Percentiles rank a stretch among this genome's conserved stretches.
phyloP scores from a whole-genome alignment of 2,797 vertebrate species.

The Mastacembelus armatus region DNA sequence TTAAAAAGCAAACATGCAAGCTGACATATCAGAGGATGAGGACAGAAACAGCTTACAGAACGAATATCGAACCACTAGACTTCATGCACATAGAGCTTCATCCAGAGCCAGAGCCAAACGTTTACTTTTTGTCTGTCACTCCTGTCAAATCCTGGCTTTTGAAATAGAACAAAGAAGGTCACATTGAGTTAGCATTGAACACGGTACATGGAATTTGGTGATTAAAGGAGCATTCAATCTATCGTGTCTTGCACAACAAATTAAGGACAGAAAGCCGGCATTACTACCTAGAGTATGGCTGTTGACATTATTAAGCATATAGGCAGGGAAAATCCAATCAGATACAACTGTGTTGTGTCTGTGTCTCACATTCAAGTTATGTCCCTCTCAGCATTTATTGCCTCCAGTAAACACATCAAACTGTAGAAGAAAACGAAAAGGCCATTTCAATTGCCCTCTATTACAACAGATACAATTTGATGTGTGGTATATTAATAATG shows the following conservation, averaged over 20 bases:
- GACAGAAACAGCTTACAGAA: conserved; percentile 35
- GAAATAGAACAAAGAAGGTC: conserved; percentile 4
- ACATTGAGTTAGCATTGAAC: background rate
- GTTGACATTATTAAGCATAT: no score
- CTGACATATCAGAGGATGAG: conserved; percentile 29
- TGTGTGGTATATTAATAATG: no score
- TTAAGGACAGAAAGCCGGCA: background rate
- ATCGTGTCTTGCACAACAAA: no score
- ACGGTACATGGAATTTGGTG: background rate
- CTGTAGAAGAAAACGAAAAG: no score
- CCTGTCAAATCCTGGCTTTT: conserved; percentile 18
- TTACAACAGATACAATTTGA: no score
- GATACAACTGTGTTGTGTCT: no score
- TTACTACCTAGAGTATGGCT: background rate
- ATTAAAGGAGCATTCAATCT: no score
- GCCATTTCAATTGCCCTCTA: no score
- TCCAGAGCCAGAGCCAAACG: conserved; percentile 5
- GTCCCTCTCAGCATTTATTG: no score
- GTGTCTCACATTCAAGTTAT: no score
- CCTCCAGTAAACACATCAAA: no score
- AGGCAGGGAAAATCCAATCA: no score
- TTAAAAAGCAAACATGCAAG: conserved; percentile 34
- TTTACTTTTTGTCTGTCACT: conserved; percentile 14
- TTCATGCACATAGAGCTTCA: conserved; percentile 7
- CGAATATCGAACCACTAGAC: conserved; percentile 24